Conservation (phyloP, 2,888 invertebrate genomes). For the Dioctria rufipes region DNA sequence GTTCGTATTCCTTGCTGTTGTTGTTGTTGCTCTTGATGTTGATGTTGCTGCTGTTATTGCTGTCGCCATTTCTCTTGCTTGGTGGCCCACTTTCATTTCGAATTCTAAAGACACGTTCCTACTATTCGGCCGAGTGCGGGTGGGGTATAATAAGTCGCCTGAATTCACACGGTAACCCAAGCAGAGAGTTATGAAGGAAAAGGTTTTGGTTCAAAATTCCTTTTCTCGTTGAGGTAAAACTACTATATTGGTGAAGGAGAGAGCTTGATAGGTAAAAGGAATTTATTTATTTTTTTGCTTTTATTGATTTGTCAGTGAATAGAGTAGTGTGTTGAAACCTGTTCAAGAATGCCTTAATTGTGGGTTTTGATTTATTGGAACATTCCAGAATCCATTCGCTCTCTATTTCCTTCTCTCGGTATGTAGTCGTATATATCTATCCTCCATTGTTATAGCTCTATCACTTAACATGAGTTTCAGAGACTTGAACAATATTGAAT, state of each 20-base stretch:
- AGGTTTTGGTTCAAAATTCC: slow-evolving; percentile 5
- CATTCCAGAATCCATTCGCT: not conserved
- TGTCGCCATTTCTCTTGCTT: not conserved
- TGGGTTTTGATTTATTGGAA: slow-evolving; percentile 51
- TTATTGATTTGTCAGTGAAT: slow-evolving; percentile 28
- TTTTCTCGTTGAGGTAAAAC: not conserved
- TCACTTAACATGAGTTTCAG: not conserved
- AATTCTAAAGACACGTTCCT: slow-evolving; percentile 21
- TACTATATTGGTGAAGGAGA: too few species aligned
- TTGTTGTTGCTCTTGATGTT: not conserved
- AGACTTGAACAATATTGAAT: slow-evolving; percentile 19
- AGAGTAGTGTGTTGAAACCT: slow-evolving; percentile 1
- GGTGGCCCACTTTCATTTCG: slow-evolving; percentile 5
- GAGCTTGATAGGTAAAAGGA: too few species aligned
- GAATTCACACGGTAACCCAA: slow-evolving; percentile 15
- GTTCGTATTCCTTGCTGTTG: not conserved
- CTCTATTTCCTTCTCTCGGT: not conserved
- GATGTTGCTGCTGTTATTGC: not conserved
- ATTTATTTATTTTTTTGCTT: not conserved
- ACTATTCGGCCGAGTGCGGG: not conserved
- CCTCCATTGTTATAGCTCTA: not conserved
- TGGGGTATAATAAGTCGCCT: not conserved
- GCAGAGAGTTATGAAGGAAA: slow-evolving; percentile 28
- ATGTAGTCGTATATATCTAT: not conserved
- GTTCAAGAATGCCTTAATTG: slow-evolving; percentile 52